A percentile compares a stretch with the other conserved stretches of the same genome.
Evolutionary conservation across 2,888 invertebrate genomes (phyloP).

Genomic region (Stenodema calcarata): DNA sequence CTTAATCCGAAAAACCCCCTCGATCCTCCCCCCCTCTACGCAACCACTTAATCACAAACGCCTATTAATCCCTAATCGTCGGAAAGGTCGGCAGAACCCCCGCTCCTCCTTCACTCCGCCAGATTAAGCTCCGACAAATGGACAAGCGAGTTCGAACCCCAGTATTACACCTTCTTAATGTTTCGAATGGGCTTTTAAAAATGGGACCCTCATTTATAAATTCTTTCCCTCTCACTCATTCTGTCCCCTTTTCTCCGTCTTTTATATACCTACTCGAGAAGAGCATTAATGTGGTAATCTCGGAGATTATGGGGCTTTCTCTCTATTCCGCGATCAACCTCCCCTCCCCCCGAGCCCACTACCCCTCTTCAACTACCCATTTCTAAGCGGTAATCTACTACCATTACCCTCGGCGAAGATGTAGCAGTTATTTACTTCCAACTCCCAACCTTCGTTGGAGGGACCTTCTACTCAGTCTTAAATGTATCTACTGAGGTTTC

Average conservation of each 20-base stretch:
- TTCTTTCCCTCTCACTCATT: background rate
- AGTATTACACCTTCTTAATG: slow-evolving; percentile 30
- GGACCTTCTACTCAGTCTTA: background rate
- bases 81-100: background rate
- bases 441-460: background rate
- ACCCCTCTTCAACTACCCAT: background rate
- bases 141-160: background rate
- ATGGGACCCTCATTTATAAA: slow-evolving; percentile 23
- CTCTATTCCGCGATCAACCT: background rate
- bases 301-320: slow-evolving; percentile 25
- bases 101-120: background rate
- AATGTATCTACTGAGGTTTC: background rate
- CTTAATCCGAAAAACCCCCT: background rate
- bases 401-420: slow-evolving; percentile 27
- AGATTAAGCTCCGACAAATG: background rate
- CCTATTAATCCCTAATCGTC: slow-evolving; percentile 35
- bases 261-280: slow-evolving; percentile 25
- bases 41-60: slow-evolving; percentile 18
- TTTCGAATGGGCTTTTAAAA: slow-evolving; percentile 35
- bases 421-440: slow-evolving; percentile 23
- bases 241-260: background rate
- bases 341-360: background rate
- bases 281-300: slow-evolving; percentile 40
- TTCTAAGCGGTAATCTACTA: slow-evolving; percentile 6
- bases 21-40: background rate